These are phyloP conservation scores for Drosophila borborema DNA, from an alignment of 2,888 invertebrate species.

Conservation along the genomic window DNA sequence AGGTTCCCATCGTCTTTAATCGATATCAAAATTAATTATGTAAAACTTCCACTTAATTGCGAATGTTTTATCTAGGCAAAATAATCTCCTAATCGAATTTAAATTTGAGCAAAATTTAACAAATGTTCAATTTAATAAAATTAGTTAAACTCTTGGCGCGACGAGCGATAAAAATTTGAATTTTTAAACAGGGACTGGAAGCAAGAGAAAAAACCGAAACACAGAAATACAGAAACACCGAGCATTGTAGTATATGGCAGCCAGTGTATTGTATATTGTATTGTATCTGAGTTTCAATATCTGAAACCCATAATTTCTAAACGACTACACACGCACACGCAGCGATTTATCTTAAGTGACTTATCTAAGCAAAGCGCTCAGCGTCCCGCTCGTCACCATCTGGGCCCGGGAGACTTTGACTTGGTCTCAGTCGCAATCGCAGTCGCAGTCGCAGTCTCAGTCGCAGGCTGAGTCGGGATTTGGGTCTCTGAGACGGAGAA, in stretches of 20 bases:
- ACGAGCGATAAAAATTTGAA: slow-evolving; percentile 52
- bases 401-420: slow-evolving; percentile 16
- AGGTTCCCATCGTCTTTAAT: slow-evolving; percentile 20
- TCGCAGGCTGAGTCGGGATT: slow-evolving; percentile 15
- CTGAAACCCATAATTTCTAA: slow-evolving; percentile 73
- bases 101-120: slow-evolving; percentile 66
- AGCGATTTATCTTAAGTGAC: slow-evolving; percentile 73
- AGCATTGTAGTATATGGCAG: slow-evolving; percentile 41
- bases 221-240: slow-evolving; percentile 11
- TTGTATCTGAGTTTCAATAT: slow-evolving; percentile 68
- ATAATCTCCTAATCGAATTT: slow-evolving; percentile 44
- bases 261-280: slow-evolving; percentile 40
- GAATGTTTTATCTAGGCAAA: slow-evolving; percentile 52
- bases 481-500: slow-evolving; percentile 38
- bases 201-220: slow-evolving; percentile 14
- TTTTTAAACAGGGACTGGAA: slow-evolving; percentile 46
- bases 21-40: slow-evolving; percentile 70
- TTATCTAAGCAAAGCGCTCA: slow-evolving; percentile 75
- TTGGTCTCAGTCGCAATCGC: slow-evolving; percentile 4
- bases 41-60: slow-evolving; percentile 70
- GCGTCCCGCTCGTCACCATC: slow-evolving; percentile 48
- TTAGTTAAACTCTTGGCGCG: slow-evolving; percentile 64
- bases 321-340: slow-evolving; percentile 50
- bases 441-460: background rate
- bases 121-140: slow-evolving; percentile 70